Evolutionary conservation across 1,140 invertebrate species (phyloP).

Genomic region (Pogonus chalceus): DNA sequence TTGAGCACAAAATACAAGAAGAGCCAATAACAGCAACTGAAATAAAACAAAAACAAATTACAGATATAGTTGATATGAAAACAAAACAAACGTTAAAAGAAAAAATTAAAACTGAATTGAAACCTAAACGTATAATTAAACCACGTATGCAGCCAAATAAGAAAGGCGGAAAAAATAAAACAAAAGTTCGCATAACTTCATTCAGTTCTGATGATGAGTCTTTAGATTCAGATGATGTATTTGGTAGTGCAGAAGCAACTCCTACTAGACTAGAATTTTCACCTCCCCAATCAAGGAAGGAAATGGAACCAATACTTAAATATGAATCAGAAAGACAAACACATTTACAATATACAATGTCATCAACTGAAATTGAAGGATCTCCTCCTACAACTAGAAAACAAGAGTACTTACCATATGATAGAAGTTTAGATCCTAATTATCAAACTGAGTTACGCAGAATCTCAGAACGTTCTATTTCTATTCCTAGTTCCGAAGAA

Average conservation of each 20-base stretch:
- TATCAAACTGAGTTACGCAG: constrained; percentile 49
- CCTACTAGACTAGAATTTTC: constrained; percentile 56
- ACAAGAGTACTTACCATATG: constrained; percentile 45
- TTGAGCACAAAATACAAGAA: constrained; percentile 14
- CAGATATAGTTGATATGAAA: constrained; percentile 17
- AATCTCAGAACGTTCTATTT: constrained; percentile 57
- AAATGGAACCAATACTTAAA: constrained; percentile 57
- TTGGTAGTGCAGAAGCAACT: constrained; percentile 57
- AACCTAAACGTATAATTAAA: constrained; percentile 44
- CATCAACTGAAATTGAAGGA: constrained; percentile 59
- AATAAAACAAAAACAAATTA: background rate
- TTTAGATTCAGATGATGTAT: constrained; percentile 59
- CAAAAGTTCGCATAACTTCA: constrained; percentile 56
- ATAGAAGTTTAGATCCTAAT: constrained; percentile 45
- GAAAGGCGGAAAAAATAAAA: constrained; percentile 42
- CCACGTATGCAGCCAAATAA: constrained; percentile 43
- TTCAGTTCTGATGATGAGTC: constrained; percentile 62
- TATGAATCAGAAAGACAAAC: constrained; percentile 56
- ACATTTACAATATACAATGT: constrained; percentile 59
- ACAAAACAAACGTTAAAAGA: constrained; percentile 34
- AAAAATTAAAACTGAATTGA: constrained; percentile 37
- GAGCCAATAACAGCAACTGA: background rate
- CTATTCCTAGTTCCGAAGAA: constrained; percentile 59
- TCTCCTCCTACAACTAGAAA: constrained; percentile 54
- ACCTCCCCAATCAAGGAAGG: constrained; percentile 56